Conservation (phyloP, 2,113 vertebrate species). For the Tragelaphus buxtoni region DNA sequence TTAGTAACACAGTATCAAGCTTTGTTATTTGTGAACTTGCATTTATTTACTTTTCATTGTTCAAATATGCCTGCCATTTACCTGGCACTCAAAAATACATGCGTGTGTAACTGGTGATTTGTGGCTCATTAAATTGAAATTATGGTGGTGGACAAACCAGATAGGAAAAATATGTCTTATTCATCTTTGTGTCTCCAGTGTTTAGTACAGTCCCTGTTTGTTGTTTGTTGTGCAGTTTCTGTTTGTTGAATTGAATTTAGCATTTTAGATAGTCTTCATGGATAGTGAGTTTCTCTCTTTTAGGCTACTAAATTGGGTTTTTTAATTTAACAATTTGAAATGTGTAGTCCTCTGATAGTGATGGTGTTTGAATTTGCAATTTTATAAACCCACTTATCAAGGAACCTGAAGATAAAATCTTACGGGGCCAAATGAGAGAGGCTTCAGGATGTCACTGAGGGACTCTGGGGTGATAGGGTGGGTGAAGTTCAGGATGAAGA, state of each 20-base stretch:
- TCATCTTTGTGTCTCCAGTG: background rate
- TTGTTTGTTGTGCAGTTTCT: background rate
- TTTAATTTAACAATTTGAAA: slow-evolving; percentile 60
- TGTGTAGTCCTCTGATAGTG: slow-evolving; percentile 54
- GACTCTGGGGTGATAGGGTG: background rate
- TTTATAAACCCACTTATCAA: slow-evolving; percentile 39
- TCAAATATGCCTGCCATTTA: background rate
- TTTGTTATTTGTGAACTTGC: slow-evolving; percentile 1
- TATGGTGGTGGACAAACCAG: background rate
- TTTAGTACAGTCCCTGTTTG: background rate
- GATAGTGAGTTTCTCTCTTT: slow-evolving; percentile 50
- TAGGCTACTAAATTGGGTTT: slow-evolving; percentile 57
- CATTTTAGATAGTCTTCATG: slow-evolving; percentile 25
- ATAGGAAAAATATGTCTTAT: background rate
- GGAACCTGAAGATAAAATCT: slow-evolving; percentile 52
- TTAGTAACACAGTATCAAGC: background rate
- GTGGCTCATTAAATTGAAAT: background rate
- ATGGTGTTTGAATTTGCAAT: slow-evolving; percentile 46
- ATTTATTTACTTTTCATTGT: background rate
- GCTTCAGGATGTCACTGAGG: background rate
- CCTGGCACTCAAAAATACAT: background rate
- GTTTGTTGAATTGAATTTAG: slow-evolving; percentile 17
- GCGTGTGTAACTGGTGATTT: background rate
- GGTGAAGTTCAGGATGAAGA: background rate
- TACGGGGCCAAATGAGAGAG: background rate